Base-by-base conservation (phyloP, 2,113 vertebrate genomes). In the Daphoenositta chrysoptera region DNA sequence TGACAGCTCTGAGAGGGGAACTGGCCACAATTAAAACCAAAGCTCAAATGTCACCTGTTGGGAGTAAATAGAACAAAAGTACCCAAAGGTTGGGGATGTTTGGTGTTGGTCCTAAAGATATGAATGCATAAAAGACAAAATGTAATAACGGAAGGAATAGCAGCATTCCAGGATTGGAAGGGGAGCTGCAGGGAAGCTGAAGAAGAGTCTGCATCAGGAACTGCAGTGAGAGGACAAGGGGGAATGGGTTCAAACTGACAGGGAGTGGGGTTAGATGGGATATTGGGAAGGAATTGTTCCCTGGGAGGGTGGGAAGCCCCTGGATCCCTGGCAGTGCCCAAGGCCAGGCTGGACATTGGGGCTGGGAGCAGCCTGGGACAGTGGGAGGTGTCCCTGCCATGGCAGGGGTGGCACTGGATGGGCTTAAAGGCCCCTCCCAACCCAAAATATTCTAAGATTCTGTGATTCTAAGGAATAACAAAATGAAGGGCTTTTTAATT, bases 271-370 rank as follows among this genome's bases (percentile, higher is more conserved):
- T 45, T 17, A 18, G 33, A 28, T 56, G n/a, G 28, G 1, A 73
- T 47, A 1, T 18, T 33, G 69, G 58, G n/a, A 6, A 23, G 7
- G 0, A 72, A 64, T 64, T 2, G 1, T 2, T 53, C 39, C 9
- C 33, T 72, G 57, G 0, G 4, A 72, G 33, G 33, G 33, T 17
- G 27, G 37, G 16, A 0, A 58, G 42, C 28, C 53, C 78, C 53
- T 78, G 75, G 58, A 50, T 28, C 65, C 65, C 65, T 82, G 79
- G 65, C 7, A 82, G 30, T 70, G 24, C 2, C 79, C 79, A 9
- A 40, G 79, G 53, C 44, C 64, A 58, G 51, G 48, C 0, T 64
- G 76, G 48, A 27, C 15, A 6, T n/a, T n/a, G n/a, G 72, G 42
- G n/a, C 9, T 77, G 5, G 27, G n/a, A 33, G 16, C 15, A 50